Base-by-base conservation (phyloP, 1,140 invertebrate genomes). In the Propsilocerus akamusi region DNA sequence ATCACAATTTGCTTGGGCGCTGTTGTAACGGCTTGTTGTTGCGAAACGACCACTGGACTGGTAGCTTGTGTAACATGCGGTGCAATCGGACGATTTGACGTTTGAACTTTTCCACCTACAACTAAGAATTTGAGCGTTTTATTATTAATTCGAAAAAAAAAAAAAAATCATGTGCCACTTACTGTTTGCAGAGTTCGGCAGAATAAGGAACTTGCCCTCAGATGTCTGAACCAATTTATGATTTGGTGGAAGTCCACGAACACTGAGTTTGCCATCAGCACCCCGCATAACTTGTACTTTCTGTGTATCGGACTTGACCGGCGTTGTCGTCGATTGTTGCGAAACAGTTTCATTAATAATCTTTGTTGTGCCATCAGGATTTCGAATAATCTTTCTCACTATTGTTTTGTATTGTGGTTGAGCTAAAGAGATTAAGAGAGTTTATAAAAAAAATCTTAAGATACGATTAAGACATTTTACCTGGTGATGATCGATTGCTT, bases 171-270 rank as follows among this genome's bases (percentile, higher is more conserved):
- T 14, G 23, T 47, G 12, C 25, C 12, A n/a, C 11, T 46, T 25
- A 26, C 60, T 59, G 22, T 41, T 41, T 56, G 70, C 71, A 48
- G 67, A 59, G 17, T 75, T 76, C 28, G 78, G 83, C 17, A 93
- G 71, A 3, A 95, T 81, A 58, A 96, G 91, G 25, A 96, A 67
- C 65, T 92, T 88, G 0, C 93, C 93, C 68, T 96, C 91, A 0
- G 91, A 80, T 73, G 93, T 81, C 62, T 94, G 86, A 22, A 95
- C 80, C 23, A 95, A 68, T 57, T 95, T 89, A 59, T 97, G 93
- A n/a, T 91, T 89, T 46, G 89, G 85, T 63, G 92, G 74, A 2
- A 97, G 68, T 6, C 92, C 93, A 51, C 86, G 76, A 3, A 96
- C 89, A 63, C 91, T 88, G 1, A 96, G 69, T 67, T 93, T 91